Base-by-base conservation (phyloP, 2,797 vertebrate species). In the Poecilia picta region DNA sequence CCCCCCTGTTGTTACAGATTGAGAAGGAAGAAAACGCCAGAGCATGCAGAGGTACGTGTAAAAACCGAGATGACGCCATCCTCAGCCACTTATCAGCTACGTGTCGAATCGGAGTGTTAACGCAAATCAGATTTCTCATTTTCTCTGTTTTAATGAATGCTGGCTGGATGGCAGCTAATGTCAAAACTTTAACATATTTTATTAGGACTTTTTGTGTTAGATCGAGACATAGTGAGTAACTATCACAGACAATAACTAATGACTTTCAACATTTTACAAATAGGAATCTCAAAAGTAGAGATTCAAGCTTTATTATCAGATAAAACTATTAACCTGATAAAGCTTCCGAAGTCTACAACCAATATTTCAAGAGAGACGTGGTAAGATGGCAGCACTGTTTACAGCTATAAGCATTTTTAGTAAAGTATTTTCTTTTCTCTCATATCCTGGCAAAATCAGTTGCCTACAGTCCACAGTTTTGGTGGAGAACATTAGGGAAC, bases 111-210 rank as follows among this genome's bases (percentile, higher is more conserved):
- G 31, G 6, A 8, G 2, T 1, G 10, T 49, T 43, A 11, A 15
- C 16, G 39, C 28, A 10, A 23, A 64, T 72, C 39, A 70, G 39
- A 53, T 25, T 53, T 53, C 23, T 36, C 36, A 55, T n/a, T 8
- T 31, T 2, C 68, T 11, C 72, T 75, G 72, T 59, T 77, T 81
- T 33, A 66, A 76, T 78, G 20, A 47, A 33, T 11, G n/a, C n/a
- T 62, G 8, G 46, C 28, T 5, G 4, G 0, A 75, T 49, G n/a
- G 41, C 66, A 43, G 36, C 66, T 70, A 28, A n/a, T 70, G 12
- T 28, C 46, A 46, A 46, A 25, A 46, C 41, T 70, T 70, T 23
- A 15, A 43, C 5, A 33, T n/a, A 25, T 70, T 43, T 70, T 15
- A n/a, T 43, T 70, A 1, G 6, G 12, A n/a, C 20, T n/a, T n/a